phyloP scores from a whole-genome alignment of 2,888 invertebrate species.

The Tachina grossa region DNA sequence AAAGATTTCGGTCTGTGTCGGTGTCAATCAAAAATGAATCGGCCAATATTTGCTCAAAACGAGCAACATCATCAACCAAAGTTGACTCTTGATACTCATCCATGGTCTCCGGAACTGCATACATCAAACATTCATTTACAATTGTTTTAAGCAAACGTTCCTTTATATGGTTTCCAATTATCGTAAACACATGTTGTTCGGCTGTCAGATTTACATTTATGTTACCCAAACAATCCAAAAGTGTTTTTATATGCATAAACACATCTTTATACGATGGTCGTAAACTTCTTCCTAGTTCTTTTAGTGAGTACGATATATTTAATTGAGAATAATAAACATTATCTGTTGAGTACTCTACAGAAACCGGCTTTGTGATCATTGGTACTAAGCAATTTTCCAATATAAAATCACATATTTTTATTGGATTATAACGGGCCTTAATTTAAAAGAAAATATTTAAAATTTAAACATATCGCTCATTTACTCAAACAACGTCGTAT shows the following conservation, averaged over 20 bases:
- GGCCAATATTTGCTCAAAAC: conserved; percentile 87
- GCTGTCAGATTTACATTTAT: conserved; percentile 80
- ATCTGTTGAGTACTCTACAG: conserved; percentile 77
- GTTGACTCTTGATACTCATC: conserved; percentile 87
- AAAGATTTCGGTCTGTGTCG: conserved; percentile 84
- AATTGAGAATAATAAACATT: conserved; percentile 75
- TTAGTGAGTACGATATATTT: conserved; percentile 80
- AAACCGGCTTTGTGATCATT: conserved; percentile 80
- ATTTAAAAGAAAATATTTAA: background rate
- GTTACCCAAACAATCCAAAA: conserved; percentile 77
- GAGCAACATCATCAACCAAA: conserved; percentile 86
- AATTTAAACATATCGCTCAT: no score
- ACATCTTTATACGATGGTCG: conserved; percentile 81
- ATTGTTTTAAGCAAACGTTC: conserved; percentile 86
- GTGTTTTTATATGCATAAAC: conserved; percentile 77
- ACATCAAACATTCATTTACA: conserved; percentile 88
- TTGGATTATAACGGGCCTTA: conserved; percentile 80
- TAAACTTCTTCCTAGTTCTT: conserved; percentile 71
- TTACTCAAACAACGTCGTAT: no score
- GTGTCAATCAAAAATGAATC: conserved; percentile 84
- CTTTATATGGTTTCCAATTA: conserved; percentile 85
- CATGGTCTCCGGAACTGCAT: conserved; percentile 90
- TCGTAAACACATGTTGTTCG: conserved; percentile 78
- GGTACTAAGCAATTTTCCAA: conserved; percentile 81
- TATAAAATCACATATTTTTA: conserved; percentile 80